Conservation (phyloP, 2,113 vertebrate genomes). For the Nanorana parkeri region DNA sequence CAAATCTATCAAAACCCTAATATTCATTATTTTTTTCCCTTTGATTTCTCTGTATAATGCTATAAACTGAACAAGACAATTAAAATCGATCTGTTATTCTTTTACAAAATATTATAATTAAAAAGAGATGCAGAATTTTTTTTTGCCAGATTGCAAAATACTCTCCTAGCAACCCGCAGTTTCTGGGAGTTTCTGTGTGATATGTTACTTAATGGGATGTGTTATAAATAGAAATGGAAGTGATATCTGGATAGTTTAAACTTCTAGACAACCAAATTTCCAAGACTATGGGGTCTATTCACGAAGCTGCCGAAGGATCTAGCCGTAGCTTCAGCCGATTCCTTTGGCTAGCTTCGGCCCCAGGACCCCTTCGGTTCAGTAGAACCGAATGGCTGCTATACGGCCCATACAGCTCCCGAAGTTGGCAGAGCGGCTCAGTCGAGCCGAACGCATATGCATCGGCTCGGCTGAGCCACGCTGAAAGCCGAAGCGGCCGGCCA, state of each 20-base stretch:
- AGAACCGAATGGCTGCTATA: no score
- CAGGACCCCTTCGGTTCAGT: no score
- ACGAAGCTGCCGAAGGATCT: no score
- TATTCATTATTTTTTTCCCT: not conserved
- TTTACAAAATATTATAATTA: not conserved
- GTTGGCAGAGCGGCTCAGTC: no score
- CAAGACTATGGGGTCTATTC: no score
- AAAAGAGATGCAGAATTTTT: not conserved
- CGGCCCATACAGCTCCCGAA: no score
- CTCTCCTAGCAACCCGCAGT: conserved; percentile 28
- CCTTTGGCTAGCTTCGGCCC: no score
- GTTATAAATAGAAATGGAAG: not conserved
- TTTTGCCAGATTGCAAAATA: conserved; percentile 22
- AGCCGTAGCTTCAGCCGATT: no score
- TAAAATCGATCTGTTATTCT: not conserved
- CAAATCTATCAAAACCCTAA: not conserved
- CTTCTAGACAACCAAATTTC: not conserved
- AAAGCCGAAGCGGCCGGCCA: no score
- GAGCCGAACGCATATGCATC: no score
- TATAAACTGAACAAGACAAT: conserved; percentile 5
- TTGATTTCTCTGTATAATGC: not conserved
- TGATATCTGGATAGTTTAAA: not conserved
- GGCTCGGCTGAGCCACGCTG: no score
- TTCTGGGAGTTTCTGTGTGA: no score
- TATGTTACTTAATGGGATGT: not conserved